These are phyloP conservation scores for Pocillopora verrucosa DNA, from an alignment of 64 coral and sea anemone genomes.

Conservation along the genomic window DNA sequence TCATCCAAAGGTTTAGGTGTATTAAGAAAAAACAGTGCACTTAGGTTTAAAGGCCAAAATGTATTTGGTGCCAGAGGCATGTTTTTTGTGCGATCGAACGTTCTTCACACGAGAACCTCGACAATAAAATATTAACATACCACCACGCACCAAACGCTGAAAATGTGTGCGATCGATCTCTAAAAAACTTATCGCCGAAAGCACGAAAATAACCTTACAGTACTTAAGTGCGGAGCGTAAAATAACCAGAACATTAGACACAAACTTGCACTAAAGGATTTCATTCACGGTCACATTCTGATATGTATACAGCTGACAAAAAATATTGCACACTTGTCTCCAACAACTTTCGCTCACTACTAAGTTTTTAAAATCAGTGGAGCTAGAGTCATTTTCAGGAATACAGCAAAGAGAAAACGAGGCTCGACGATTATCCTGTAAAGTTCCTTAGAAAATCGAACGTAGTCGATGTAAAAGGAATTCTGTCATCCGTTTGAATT, in stretches of 20 bases:
- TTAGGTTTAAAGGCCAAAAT: background rate
- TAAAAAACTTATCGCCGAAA: background rate
- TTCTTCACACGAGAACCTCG: background rate
- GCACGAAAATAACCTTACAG: background rate
- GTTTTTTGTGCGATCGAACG: background rate
- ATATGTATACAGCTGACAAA: background rate
- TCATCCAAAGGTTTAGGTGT: background rate
- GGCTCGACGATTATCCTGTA: too few relatives aligned
- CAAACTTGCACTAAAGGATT: background rate
- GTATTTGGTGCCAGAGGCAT: background rate
- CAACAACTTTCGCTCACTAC: background rate
- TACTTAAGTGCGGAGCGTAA: background rate
- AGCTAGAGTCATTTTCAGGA: background rate
- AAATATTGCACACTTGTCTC: constrained; percentile 7
- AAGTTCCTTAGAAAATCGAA: too few relatives aligned
- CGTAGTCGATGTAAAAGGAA: too few relatives aligned
- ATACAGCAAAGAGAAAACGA: background rate
- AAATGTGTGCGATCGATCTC: background rate
- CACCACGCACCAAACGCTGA: background rate
- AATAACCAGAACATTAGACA: background rate
- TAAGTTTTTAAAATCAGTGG: background rate
- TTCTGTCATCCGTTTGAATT: too few relatives aligned
- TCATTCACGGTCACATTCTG: constrained; percentile 1
- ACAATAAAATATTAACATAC: background rate
- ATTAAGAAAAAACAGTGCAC: constrained; percentile 6